Evolutionary conservation across 2,113 vertebrate genomes (phyloP).

Genomic region (Pogona vitticeps): DNA sequence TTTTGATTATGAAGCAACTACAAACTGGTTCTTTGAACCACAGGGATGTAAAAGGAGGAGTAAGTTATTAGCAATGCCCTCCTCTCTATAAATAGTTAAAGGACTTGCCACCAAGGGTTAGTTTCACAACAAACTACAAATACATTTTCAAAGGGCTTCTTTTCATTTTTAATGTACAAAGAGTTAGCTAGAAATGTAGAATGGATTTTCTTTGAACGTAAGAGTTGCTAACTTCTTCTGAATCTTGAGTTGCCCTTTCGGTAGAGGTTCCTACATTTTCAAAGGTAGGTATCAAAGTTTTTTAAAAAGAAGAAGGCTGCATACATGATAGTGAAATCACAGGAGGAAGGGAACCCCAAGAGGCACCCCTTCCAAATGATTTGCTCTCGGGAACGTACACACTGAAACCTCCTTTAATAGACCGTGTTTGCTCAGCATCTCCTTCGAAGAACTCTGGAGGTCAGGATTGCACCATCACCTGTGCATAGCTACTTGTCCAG

Average conservation of each 20-base stretch:
- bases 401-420: not conserved
- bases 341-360: constrained; percentile 2
- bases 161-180: constrained; percentile 32
- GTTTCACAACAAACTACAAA: constrained; percentile 26
- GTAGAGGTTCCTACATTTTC: constrained; percentile 14
- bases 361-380: not conserved
- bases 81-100: constrained; percentile 23
- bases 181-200: constrained; percentile 4
- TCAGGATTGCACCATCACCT: not conserved
- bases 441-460: not conserved
- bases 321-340: constrained; percentile 13
- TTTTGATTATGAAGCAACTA: constrained; percentile 13
- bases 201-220: constrained; percentile 24
- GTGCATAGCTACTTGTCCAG: not conserved
- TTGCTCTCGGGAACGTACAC: not conserved
- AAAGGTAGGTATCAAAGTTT: constrained; percentile 15
- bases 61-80: constrained; percentile 5
- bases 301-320: not conserved
- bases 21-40: constrained; percentile 22
- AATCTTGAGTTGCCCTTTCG: constrained; percentile 25
- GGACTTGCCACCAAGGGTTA: constrained; percentile 8
- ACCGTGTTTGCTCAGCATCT: not conserved
- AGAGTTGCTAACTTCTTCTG: constrained; percentile 31
- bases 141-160: constrained; percentile 11
- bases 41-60: not conserved